Conservation (phyloP, 2,888 invertebrate genomes). For the Drosophila pseudotakahashii region DNA sequence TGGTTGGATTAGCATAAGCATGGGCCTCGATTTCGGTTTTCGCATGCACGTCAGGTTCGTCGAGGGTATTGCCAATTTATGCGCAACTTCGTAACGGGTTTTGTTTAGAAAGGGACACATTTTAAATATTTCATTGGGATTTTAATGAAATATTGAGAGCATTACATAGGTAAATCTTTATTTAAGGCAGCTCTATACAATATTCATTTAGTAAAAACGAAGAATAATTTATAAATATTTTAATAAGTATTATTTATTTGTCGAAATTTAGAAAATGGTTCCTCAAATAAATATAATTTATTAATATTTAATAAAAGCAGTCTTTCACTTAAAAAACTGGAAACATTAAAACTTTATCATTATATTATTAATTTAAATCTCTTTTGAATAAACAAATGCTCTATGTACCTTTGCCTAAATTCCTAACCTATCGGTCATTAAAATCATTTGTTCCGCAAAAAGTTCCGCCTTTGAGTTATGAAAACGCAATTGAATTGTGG, state of each 20-base stretch:
- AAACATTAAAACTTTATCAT: neutral
- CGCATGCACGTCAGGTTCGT: neutral
- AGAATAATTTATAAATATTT: no score
- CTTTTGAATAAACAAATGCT: neutral
- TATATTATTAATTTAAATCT: neutral
- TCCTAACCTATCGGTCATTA: conserved; percentile 1
- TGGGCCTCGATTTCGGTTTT: neutral
- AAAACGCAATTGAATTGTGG: conserved; percentile 8
- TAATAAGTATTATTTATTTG: no score
- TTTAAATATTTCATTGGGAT: neutral
- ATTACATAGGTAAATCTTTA: no score
- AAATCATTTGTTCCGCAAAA: neutral
- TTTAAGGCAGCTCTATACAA: no score
- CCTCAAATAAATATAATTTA: no score
- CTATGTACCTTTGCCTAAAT: neutral
- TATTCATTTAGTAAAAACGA: no score
- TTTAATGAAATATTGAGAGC: neutral
- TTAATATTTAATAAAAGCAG: no score
- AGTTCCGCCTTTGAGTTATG: conserved; percentile 4
- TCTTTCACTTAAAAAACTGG: no score
- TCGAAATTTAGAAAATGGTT: no score
- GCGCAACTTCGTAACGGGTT: neutral
- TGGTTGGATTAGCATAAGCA: conserved; percentile 7
- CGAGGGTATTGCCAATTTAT: neutral
- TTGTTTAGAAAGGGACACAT: neutral